These are phyloP conservation scores for Acridotheres tristis DNA, from an alignment of 2,797 vertebrate species.

Conservation along the genomic window DNA sequence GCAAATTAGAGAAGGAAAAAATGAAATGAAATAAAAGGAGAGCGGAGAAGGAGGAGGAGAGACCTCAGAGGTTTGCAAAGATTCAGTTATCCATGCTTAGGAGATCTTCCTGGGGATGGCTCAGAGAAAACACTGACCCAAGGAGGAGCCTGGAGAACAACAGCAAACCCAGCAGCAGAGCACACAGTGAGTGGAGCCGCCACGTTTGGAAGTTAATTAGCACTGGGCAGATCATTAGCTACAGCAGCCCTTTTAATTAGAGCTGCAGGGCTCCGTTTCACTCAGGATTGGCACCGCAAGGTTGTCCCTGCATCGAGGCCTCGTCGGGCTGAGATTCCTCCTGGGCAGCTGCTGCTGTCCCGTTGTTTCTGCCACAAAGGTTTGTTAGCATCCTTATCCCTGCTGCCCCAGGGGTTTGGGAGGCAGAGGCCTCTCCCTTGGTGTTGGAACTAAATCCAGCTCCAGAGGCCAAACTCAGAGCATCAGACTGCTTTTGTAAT, in stretches of 20 bases:
- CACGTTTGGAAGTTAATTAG: slow-evolving; percentile 59
- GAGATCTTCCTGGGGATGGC: neutral
- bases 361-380: fast-evolving
- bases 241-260: slow-evolving; percentile 52
- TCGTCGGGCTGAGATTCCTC: neutral
- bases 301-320: neutral
- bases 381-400: neutral
- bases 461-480: slow-evolving; percentile 55
- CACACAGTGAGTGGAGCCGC: neutral
- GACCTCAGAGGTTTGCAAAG: neutral
- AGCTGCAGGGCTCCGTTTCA: slow-evolving; percentile 3
- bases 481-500: slow-evolving; percentile 46
- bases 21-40: neutral
- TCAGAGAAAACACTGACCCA: fast-evolving
- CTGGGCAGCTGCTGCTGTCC: neutral
- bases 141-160: neutral
- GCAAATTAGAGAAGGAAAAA: neutral
- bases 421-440: slow-evolving; percentile 19
- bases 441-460: slow-evolving; percentile 32
- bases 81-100: neutral
- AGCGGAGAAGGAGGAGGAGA: neutral
- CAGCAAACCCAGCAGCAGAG: neutral
- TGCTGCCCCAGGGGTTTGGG: neutral
- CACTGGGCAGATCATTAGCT: slow-evolving; percentile 60
- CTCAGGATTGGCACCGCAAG: neutral